Percentiles rank a stretch among this genome's conserved stretches.
phyloP scores from a whole-genome alignment of 2,797 vertebrate genomes.

The Synaphobranchus kaupii region DNA sequence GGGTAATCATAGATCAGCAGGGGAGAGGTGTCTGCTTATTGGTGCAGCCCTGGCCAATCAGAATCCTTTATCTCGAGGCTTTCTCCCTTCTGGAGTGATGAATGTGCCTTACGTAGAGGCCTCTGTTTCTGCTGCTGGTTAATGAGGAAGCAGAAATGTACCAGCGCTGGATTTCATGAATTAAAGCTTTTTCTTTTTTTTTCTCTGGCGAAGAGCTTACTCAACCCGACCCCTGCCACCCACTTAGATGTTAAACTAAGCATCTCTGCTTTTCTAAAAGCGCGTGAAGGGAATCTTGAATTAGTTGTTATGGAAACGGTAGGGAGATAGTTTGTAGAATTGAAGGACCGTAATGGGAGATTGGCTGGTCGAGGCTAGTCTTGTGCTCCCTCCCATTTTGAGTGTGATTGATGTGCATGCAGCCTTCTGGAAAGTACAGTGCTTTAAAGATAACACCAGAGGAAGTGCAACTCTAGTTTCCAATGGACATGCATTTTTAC shows the following conservation, averaged over 20 bases:
- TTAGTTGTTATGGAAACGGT: constrained; percentile 41
- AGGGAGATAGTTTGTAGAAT: constrained; percentile 16
- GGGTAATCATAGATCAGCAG: neutral
- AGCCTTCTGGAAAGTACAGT: neutral
- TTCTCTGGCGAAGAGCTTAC: neutral
- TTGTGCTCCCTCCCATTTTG: neutral
- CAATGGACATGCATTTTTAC: neutral
- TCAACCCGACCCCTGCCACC: neutral
- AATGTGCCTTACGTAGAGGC: neutral
- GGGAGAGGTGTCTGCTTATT: neutral
- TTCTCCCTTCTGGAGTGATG: neutral
- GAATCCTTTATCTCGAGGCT: neutral
- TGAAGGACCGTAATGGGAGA: neutral
- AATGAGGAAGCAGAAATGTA: constrained; percentile 2
- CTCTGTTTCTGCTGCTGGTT: neutral
- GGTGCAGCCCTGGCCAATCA: neutral
- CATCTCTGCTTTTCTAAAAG: neutral
- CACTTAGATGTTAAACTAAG: neutral
- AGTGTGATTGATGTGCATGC: neutral
- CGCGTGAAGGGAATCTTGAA: constrained; percentile 30
- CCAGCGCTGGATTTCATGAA: constrained; percentile 24
- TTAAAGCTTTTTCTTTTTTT: constrained; percentile 16
- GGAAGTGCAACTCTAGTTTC: neutral
- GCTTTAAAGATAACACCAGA: neutral
- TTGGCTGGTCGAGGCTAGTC: neutral